Conservation (phyloP, 2,113 vertebrate genomes). For the Zosterops borbonicus region DNA sequence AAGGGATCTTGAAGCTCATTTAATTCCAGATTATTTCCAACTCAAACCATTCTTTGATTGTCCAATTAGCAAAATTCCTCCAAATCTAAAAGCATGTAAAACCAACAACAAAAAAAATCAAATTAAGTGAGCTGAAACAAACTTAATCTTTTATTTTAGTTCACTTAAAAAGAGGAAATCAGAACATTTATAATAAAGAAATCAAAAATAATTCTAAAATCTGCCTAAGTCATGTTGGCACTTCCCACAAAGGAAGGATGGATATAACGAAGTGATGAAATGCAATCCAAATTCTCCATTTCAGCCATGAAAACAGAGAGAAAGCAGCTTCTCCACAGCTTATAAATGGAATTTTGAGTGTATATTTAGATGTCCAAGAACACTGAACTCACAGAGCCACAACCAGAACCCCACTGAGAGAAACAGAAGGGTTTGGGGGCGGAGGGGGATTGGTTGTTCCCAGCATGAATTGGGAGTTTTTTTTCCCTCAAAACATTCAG, state of each 20-base stretch:
- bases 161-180: background rate
- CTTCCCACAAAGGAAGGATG: background rate
- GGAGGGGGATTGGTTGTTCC: background rate
- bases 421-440: background rate
- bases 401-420: rapidly evolving
- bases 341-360: rapidly evolving
- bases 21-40: background rate
- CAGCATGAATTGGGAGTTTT: background rate
- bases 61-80: background rate
- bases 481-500: background rate
- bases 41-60: rapidly evolving
- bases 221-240: rapidly evolving
- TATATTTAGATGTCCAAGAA: background rate
- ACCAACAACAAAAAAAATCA: background rate
- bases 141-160: background rate
- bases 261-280: background rate
- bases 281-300: background rate
- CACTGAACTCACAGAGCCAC: background rate
- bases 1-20: background rate
- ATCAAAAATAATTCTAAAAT: background rate
- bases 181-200: background rate
- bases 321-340: background rate
- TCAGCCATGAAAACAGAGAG: background rate
- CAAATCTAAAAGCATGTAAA: background rate
- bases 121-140: background rate